Conservation (phyloP, 2,113 vertebrate genomes). For the Nerophis lumbriciformis region DNA sequence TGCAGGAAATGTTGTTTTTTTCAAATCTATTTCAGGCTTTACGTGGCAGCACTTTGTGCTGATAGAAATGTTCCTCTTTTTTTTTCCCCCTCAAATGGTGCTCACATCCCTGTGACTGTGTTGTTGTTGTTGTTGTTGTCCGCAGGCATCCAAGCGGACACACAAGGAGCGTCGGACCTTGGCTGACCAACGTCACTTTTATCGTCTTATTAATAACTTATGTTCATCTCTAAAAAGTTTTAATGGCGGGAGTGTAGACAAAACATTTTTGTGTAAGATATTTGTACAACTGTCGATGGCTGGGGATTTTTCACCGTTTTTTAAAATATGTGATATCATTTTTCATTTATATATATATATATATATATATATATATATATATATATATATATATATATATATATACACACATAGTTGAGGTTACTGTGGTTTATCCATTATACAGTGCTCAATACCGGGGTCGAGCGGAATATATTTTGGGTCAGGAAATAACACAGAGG, state of each 20-base stretch:
- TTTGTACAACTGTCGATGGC: conserved; percentile 86
- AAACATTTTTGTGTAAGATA: conserved; percentile 77
- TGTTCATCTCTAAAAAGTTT: conserved; percentile 81
- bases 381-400: conserved; percentile 14
- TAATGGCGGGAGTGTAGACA: conserved; percentile 69
- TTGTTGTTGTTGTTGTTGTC: not conserved
- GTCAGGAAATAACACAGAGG: too few relatives aligned
- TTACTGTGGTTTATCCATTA: too few relatives aligned
- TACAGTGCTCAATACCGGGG: too few relatives aligned
- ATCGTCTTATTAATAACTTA: conserved; percentile 72
- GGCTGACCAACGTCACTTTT: conserved; percentile 66
- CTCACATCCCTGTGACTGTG: too few relatives aligned
- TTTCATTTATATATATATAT: conserved; percentile 53
- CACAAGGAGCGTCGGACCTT: conserved; percentile 54
- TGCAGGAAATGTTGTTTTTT: too few relatives aligned
- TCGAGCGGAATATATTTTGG: too few relatives aligned
- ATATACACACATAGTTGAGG: too few relatives aligned
- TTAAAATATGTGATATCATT: conserved; percentile 66
- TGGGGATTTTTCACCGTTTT: conserved; percentile 68
- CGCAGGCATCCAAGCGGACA: conserved; percentile 32
- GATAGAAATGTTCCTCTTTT: too few relatives aligned
- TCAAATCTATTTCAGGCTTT: not conserved
- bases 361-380: conserved; percentile 15
- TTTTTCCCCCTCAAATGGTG: too few relatives aligned
- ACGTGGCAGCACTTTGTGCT: too few relatives aligned